These are phyloP conservation scores for Heliconius melpomene DNA, from an alignment of 1,140 invertebrate genomes.

Conservation along the genomic window DNA sequence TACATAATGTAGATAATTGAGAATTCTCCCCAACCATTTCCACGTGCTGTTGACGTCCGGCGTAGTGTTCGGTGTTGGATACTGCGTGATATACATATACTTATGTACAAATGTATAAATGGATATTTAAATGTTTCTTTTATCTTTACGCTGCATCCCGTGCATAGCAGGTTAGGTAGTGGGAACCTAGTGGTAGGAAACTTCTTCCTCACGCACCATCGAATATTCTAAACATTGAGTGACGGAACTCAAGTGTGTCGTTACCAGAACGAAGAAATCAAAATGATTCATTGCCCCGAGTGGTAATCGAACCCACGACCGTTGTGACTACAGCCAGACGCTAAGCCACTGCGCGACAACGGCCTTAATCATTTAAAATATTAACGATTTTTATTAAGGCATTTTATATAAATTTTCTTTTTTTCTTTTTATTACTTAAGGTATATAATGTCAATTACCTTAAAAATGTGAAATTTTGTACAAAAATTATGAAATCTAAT, in stretches of 20 bases:
- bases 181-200: neutral
- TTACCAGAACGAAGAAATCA: neutral
- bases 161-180: neutral
- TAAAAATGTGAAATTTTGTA: neutral
- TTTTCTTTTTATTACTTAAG: too few relatives aligned
- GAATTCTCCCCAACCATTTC: constrained; percentile 88
- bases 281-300: neutral
- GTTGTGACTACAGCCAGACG: too few relatives aligned
- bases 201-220: neutral
- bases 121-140: too few relatives aligned
- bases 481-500: neutral
- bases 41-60: constrained; percentile 89
- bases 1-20: constrained; percentile 20
- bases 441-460: neutral
- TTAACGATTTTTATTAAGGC: too few relatives aligned
- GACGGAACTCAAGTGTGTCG: neutral
- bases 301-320: neutral
- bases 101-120: neutral
- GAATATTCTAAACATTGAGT: neutral
- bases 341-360: too few relatives aligned
- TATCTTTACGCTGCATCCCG: neutral
- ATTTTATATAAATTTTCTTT: too few relatives aligned
- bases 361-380: too few relatives aligned
- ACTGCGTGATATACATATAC: constrained; percentile 74
- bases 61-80: constrained; percentile 90